phyloP scores from a whole-genome alignment of 2,797 vertebrate genomes.

The Molossus molossus region DNA sequence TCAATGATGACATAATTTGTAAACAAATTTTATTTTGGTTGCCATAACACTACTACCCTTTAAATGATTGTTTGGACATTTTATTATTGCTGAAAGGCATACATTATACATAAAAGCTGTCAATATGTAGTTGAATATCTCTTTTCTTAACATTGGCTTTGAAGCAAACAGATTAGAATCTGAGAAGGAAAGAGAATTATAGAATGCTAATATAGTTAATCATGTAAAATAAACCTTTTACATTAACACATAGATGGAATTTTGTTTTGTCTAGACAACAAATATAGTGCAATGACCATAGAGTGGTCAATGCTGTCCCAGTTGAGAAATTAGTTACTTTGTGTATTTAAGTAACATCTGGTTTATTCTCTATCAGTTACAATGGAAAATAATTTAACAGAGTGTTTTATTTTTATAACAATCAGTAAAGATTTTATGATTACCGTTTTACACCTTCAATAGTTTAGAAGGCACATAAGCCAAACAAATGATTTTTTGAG shows the following conservation, averaged over 20 bases:
- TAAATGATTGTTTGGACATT: background rate
- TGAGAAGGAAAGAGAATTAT: background rate
- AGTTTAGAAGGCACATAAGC: background rate
- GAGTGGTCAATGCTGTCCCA: conserved; percentile 2
- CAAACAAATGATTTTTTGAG: conserved; percentile 4
- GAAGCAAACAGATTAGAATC: background rate
- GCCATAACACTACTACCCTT: background rate
- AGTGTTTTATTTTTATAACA: conserved; percentile 55
- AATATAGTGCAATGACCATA: conserved; percentile 32
- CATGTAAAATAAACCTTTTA: background rate
- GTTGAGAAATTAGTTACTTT: conserved; percentile 6
- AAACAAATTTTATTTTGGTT: background rate
- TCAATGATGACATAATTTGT: background rate
- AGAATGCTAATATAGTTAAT: background rate
- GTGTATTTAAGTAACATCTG: conserved; percentile 64
- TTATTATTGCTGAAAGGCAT: background rate
- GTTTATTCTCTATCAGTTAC: conserved; percentile 36
- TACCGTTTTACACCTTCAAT: conserved; percentile 34
- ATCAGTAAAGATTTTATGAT: conserved; percentile 44
- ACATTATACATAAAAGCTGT: background rate
- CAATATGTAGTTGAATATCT: background rate
- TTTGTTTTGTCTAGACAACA: conserved; percentile 53
- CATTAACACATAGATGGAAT: background rate
- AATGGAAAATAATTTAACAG: conserved; percentile 51
- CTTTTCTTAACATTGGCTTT: background rate